Conservation (phyloP, 2,113 vertebrate species). For the Bombycilla garrulus region DNA sequence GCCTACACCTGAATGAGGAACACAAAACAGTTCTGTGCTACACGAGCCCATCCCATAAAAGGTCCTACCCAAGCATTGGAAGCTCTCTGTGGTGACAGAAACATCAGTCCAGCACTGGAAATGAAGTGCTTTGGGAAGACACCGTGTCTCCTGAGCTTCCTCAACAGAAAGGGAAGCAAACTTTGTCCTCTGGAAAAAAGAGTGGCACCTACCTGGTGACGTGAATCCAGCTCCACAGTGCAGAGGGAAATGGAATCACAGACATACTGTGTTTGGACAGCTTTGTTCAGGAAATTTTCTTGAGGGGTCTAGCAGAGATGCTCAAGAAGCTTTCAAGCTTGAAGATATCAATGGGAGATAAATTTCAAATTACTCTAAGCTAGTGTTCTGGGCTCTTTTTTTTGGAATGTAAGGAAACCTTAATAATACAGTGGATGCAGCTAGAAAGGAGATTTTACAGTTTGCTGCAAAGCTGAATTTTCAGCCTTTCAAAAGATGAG, state of each 20-base stretch:
- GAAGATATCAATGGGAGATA: background rate
- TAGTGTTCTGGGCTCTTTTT: background rate
- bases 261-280: background rate
- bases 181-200: background rate
- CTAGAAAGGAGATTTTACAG: background rate
- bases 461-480: background rate
- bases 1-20: background rate
- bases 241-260: background rate
- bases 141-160: background rate
- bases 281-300: background rate
- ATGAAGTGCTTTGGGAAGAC: fast-evolving
- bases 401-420: background rate
- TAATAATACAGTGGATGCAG: background rate
- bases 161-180: background rate
- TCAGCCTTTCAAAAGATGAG: background rate
- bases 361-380: background rate
- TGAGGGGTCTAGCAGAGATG: background rate
- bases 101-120: background rate
- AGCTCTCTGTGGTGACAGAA: background rate
- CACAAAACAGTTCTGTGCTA: background rate
- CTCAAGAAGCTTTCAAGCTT: background rate
- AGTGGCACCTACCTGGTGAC: background rate
- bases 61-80: background rate
- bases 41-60: background rate
- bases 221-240: background rate